These are phyloP conservation scores for Hyles vespertilio DNA, from an alignment of 1,140 invertebrate genomes.

Conservation along the genomic window DNA sequence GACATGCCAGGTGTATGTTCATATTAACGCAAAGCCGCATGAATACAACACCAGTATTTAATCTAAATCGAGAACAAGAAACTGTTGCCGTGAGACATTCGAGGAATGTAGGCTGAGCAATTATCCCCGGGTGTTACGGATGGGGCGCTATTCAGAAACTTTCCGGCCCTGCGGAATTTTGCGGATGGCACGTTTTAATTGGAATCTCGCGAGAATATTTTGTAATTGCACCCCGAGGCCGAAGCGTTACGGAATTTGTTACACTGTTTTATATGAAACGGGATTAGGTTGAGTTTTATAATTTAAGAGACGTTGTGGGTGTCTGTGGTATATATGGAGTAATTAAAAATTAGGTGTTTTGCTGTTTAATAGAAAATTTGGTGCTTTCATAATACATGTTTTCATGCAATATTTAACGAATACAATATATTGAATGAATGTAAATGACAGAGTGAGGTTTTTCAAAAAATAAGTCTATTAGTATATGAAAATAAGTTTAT, in stretches of 20 bases:
- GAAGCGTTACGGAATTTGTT: conserved; percentile 16
- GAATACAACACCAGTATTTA: background rate
- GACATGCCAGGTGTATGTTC: too few relatives aligned
- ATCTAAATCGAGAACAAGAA: conserved; percentile 36
- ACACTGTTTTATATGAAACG: background rate
- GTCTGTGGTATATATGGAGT: too few relatives aligned
- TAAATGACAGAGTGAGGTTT: too few relatives aligned
- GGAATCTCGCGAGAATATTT: conserved; percentile 66
- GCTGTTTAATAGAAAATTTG: too few relatives aligned
- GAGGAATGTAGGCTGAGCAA: conserved; percentile 52
- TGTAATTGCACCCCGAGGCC: conserved; percentile 48
- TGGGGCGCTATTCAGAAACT: conserved; percentile 37
- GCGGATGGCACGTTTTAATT: conserved; percentile 71
- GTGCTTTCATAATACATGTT: too few relatives aligned
- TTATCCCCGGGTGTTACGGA: conserved; percentile 34
- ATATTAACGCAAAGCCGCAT: background rate
- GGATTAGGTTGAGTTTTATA: conserved; percentile 5
- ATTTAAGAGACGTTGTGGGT: too few relatives aligned
- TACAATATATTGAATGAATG: too few relatives aligned
- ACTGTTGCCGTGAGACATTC: conserved; percentile 39
- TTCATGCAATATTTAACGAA: too few relatives aligned
- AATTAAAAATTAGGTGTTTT: too few relatives aligned
- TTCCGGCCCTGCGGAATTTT: conserved; percentile 58
- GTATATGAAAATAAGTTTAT: too few relatives aligned
- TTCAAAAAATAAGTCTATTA: too few relatives aligned